A percentile compares a stretch with the other conserved stretches of the same genome.
Evolutionary conservation across 2,888 invertebrate species (phyloP).

Genomic region (Galeruca laticollis): DNA sequence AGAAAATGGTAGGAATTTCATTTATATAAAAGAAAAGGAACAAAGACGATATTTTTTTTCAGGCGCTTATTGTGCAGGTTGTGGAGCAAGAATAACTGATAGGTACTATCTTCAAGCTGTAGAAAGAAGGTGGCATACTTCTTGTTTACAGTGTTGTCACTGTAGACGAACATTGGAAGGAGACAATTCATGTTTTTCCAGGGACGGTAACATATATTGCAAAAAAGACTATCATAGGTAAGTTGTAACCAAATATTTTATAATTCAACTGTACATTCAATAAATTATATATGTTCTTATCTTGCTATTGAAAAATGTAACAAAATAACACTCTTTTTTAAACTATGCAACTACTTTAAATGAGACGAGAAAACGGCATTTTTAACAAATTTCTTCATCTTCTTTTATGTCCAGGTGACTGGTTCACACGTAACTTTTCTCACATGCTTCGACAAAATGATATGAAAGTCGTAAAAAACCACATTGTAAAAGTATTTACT

Average conservation of each 20-base stretch:
- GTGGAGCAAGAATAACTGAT: constrained; percentile 87
- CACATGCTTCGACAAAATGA: constrained; percentile 14
- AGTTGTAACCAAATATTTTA: constrained; percentile 2
- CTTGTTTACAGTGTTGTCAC: constrained; percentile 91
- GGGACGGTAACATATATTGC: constrained; percentile 95
- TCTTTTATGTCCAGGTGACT: background rate
- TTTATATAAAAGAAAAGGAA: background rate
- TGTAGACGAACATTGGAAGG: constrained; percentile 91
- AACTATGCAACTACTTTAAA: background rate
- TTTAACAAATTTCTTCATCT: constrained; percentile 4
- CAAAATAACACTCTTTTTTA: background rate
- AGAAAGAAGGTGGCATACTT: constrained; percentile 93
- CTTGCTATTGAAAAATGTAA: background rate
- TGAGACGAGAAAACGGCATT: background rate
- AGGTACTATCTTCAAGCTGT: constrained; percentile 92
- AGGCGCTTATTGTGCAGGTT: constrained; percentile 85
- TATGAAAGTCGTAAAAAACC: constrained; percentile 29
- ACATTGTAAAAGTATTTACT: constrained; percentile 41
- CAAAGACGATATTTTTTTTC: constrained; percentile 15
- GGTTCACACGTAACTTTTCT: constrained; percentile 19
- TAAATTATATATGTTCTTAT: too few species aligned
- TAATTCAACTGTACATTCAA: too few species aligned
- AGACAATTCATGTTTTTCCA: constrained; percentile 91
- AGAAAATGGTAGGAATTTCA: constrained; percentile 35
- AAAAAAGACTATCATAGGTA: constrained; percentile 97